Conservation (phyloP, 2,797 vertebrate genomes). For the Anisognathus igniventris region DNA sequence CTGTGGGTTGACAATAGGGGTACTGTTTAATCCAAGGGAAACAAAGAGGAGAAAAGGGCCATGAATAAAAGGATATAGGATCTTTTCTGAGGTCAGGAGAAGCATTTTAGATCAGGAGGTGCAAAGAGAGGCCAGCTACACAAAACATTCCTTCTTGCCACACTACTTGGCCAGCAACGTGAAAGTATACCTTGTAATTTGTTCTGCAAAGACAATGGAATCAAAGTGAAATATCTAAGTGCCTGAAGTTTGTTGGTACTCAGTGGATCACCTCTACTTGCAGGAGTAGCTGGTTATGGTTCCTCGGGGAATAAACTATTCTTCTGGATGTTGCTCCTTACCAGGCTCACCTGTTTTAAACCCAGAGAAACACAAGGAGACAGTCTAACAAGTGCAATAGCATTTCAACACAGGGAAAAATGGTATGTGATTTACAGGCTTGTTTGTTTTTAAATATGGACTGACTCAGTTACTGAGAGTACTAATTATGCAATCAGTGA, state of each 20-base stretch:
- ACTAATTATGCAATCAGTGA: constrained; percentile 1
- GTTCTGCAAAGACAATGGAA: background rate
- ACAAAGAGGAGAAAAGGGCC: constrained; percentile 26
- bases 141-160: constrained; percentile 24
- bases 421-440: background rate
- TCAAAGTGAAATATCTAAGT: constrained; percentile 15
- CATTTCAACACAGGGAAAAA: constrained; percentile 14
- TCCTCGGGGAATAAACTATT: background rate
- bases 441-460: constrained; percentile 23
- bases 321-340: background rate
- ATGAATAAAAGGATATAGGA: constrained; percentile 29
- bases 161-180: background rate
- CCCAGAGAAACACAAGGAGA: background rate
- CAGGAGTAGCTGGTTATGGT: background rate
- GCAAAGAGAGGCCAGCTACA: background rate
- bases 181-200: background rate
- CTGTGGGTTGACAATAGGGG: constrained; percentile 48
- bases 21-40: constrained; percentile 58
- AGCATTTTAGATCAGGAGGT: constrained; percentile 30
- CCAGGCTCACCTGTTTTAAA: background rate
- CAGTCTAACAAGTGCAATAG: background rate
- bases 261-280: background rate
- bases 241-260: background rate
- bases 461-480: constrained; percentile 23
- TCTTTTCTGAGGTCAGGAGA: background rate